Evolutionary conservation across 2,113 vertebrate genomes (phyloP).

Genomic region (Nothocercus nigrocapillus): DNA sequence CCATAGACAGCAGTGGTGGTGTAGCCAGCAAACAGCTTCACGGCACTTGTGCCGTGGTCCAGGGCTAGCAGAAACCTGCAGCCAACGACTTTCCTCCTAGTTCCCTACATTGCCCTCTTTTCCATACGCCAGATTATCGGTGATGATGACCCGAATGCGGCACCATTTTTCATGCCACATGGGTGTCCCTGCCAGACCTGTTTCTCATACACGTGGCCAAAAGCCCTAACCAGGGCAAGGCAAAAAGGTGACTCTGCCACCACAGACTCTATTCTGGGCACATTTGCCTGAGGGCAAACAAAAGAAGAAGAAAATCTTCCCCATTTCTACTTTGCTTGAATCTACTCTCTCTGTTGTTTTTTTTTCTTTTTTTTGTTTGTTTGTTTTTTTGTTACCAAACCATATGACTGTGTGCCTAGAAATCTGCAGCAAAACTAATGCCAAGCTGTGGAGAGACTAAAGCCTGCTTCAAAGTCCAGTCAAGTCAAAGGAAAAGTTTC

Average conservation of each 20-base stretch:
- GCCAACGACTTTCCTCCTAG: no score
- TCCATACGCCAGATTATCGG: no score
- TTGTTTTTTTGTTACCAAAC: background rate
- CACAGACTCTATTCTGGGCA: background rate
- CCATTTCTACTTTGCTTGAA: background rate
- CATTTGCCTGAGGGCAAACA: background rate
- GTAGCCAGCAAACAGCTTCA: background rate
- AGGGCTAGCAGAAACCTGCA: no score
- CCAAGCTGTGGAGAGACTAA: background rate
- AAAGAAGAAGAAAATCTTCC: background rate
- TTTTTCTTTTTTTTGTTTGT: background rate
- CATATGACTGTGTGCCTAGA: fast-evolving
- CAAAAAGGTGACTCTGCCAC: background rate
- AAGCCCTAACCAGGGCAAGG: fast-evolving
- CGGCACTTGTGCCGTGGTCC: no score
- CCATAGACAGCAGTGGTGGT: background rate
- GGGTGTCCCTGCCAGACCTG: fast-evolving
- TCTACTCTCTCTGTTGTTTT: background rate
- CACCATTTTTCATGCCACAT: fast-evolving
- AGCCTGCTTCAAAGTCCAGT: background rate
- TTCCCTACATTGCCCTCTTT: no score
- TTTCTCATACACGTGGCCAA: fast-evolving
- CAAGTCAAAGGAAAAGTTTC: background rate
- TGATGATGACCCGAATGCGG: background rate
- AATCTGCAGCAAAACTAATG: background rate